Base-by-base conservation (phyloP, 2,113 vertebrate genomes). In the Pachypanchax playfairii region DNA sequence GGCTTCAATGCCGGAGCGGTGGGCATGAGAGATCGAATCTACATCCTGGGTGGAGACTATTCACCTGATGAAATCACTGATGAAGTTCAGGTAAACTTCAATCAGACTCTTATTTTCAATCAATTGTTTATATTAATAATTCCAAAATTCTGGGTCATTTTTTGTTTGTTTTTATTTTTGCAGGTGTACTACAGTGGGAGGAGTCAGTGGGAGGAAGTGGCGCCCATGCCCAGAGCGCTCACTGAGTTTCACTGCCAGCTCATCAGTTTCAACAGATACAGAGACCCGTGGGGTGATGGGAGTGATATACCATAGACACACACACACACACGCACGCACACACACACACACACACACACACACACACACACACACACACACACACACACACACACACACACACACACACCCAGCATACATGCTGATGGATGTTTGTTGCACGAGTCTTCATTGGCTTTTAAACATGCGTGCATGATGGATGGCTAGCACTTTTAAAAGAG, bases 41-140 rank as follows among this genome's bases (percentile, higher is more conserved):
- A 97, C 75, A 96, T 99, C 74, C 82, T 98, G 70, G 97, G 97
- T 8, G 97, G 97, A 20, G 97, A 99, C 88, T 99, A 98, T 60
- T 96, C 96, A 36, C 97, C 96, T 2, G 94, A 97, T 49, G 97
- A 98, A 91, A 95, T 99, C 82, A 97, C 96, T 10, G 97, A 99
- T 53, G 97, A 99, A 84, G 96, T 90, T 62, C 89, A 90, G 89
- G 89, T 90, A 66, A 25, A 18, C 9, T 39, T 39, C 7, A 11
- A 15, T 5, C n/a, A 17, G 18, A n/a, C 10, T n/a, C 20, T 20
- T 20, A 9, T 18, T 43, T 6, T 24, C 20, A n/a, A n/a, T n/a
- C n/a, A n/a, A n/a, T 14, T 24, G 2, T 15, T 42, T 58, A 31
- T 6, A 9, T 31, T 2, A 31, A 31, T 31, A 31, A 31, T 31